These are phyloP conservation scores for Bugula neritina DNA, from an alignment of 2,888 invertebrate genomes.

Conservation along the genomic window DNA sequence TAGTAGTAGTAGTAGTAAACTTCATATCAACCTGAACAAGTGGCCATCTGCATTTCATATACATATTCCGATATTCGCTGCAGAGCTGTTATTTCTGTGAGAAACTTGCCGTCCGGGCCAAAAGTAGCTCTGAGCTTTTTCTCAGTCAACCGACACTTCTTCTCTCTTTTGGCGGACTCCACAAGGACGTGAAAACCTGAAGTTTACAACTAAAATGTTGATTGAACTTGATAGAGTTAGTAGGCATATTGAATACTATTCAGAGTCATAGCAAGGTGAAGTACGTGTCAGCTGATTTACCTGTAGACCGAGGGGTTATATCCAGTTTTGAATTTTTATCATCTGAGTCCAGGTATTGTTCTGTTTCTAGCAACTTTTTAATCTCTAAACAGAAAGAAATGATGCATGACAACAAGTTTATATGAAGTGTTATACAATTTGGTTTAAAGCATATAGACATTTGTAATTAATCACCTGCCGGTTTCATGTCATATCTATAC, in stretches of 20 bases:
- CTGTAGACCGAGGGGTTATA: not conserved
- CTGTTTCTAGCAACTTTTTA: not conserved
- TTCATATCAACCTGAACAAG: not conserved
- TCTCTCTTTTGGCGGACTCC: not conserved
- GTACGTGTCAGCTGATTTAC: too few relatives aligned
- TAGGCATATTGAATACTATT: too few relatives aligned
- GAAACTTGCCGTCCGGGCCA: not conserved
- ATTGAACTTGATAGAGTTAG: too few relatives aligned
- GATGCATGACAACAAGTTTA: too few relatives aligned
- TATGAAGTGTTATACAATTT: too few relatives aligned
- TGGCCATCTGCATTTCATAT: not conserved
- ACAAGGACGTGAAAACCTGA: not conserved
- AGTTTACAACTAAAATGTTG: too few relatives aligned
- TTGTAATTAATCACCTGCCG: not conserved
- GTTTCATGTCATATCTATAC: not conserved
- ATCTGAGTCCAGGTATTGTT: not conserved
- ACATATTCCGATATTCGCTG: not conserved
- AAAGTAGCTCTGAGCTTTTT: not conserved
- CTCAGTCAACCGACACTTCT: not conserved
- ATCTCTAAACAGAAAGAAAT: too few relatives aligned
- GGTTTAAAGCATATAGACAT: too few relatives aligned
- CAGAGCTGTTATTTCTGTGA: not conserved
- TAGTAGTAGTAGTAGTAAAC: constrained; percentile 27
- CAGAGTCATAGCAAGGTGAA: too few relatives aligned
- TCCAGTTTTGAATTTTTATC: not conserved